A percentile compares a stretch with the other conserved stretches of the same genome.
Conservation (phyloP, 2,888 invertebrate species). For the Anticlea derivata region DNA sequence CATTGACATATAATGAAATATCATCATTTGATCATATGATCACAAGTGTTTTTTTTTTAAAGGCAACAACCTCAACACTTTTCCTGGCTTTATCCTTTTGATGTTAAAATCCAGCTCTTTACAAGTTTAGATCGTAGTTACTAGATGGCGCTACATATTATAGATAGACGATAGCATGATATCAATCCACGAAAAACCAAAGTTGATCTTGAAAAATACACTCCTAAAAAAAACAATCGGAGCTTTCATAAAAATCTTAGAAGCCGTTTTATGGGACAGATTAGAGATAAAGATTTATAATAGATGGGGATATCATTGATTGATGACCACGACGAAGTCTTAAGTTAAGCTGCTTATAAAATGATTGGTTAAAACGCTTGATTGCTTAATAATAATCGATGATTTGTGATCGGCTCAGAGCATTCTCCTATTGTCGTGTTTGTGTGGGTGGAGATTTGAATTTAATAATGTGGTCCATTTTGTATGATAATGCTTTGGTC, state of each 20-base stretch:
- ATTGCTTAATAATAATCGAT: constrained; percentile 38
- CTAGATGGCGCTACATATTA: too few relatives aligned
- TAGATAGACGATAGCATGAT: too few relatives aligned
- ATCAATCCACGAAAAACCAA: too few relatives aligned
- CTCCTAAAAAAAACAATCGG: too few relatives aligned
- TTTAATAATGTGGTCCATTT: constrained; percentile 17
- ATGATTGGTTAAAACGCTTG: constrained; percentile 33
- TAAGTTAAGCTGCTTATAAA: constrained; percentile 32
- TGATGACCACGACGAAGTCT: constrained; percentile 31
- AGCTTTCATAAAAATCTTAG: not conserved
- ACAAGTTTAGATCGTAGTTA: too few relatives aligned
- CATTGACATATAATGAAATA: too few relatives aligned
- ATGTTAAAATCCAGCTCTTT: too few relatives aligned
- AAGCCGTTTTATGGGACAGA: constrained; percentile 3
- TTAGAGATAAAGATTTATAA: constrained; percentile 14
- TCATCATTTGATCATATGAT: too few relatives aligned
- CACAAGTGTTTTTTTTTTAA: too few relatives aligned
- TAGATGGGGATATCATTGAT: constrained; percentile 33
- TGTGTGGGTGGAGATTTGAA: constrained; percentile 31
- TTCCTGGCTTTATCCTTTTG: too few relatives aligned
- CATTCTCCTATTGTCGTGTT: constrained; percentile 24
- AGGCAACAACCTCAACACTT: too few relatives aligned
- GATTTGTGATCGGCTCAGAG: constrained; percentile 41
- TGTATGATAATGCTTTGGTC: constrained; percentile 12
- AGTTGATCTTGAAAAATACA: too few relatives aligned